Percentiles rank a stretch among this genome's conserved stretches.
Evolutionary conservation across 2,797 vertebrate species (phyloP).

Genomic region (Somateria mollissima): DNA sequence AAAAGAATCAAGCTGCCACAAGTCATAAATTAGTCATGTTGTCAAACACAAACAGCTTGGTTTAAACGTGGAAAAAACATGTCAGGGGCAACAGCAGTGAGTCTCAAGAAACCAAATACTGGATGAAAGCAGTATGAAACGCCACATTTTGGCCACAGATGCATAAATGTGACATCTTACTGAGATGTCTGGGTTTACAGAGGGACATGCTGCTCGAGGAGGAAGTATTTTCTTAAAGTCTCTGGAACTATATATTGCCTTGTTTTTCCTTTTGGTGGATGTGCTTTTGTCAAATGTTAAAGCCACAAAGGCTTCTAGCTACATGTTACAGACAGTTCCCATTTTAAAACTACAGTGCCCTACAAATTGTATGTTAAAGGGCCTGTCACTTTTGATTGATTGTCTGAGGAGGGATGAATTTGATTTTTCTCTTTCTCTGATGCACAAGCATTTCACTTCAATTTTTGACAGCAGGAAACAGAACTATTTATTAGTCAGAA

Average conservation of each 20-base stretch:
- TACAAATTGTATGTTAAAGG: slow-evolving; percentile 85
- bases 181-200: not conserved
- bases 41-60: not conserved
- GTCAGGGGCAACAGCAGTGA: not conserved
- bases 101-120: not conserved
- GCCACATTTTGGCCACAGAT: not conserved
- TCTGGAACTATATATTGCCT: not conserved
- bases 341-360: slow-evolving; percentile 84
- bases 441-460: slow-evolving; percentile 80
- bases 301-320: slow-evolving; percentile 82
- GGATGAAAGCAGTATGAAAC: not conserved
- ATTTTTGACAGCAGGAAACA: slow-evolving; percentile 72
- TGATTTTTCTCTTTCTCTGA: slow-evolving; percentile 86
- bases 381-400: slow-evolving; percentile 92
- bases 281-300: slow-evolving; percentile 53
- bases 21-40: not conserved
- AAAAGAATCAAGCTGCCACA: not conserved
- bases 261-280: not conserved
- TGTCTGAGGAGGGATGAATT: slow-evolving; percentile 85
- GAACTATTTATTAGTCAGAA: slow-evolving; percentile 75
- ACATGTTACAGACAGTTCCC: slow-evolving; percentile 83
- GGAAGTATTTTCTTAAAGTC: not conserved
- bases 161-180: not conserved
- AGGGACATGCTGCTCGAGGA: not conserved
- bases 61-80: not conserved